These are phyloP conservation scores for Dipodomys stephensi DNA, from an alignment of 2,113 vertebrate genomes.

Conservation along the genomic window DNA sequence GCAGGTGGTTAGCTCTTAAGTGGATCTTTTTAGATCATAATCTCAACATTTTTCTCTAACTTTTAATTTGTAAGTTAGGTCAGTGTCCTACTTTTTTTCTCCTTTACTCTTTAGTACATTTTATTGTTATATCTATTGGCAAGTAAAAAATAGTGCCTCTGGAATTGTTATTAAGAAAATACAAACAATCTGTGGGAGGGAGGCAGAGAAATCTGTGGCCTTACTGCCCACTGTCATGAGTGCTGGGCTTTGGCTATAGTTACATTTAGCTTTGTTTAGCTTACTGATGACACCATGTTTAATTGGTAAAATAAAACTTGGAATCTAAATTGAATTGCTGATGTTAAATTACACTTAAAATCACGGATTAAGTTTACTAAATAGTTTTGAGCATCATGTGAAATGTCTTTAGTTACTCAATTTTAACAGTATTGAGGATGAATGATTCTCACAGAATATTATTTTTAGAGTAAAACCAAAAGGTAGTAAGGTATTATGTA, in stretches of 20 bases:
- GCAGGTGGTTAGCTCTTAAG: background rate
- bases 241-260: constrained; percentile 30
- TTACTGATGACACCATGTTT: constrained; percentile 19
- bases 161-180: constrained; percentile 54
- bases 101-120: constrained; percentile 20
- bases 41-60: constrained; percentile 12
- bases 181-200: background rate
- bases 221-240: background rate
- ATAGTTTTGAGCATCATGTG: background rate
- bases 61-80: constrained; percentile 40
- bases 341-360: constrained; percentile 3
- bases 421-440: background rate
- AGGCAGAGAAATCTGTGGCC: constrained; percentile 13
- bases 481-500: background rate
- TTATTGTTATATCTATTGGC: constrained; percentile 47
- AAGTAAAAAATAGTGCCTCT: constrained; percentile 42
- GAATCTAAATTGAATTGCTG: constrained; percentile 10
- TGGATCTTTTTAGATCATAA: constrained; percentile 8
- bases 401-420: background rate
- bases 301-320: constrained; percentile 48
- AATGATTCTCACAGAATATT: constrained; percentile 3
- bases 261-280: constrained; percentile 12
- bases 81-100: constrained; percentile 2
- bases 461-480: background rate
- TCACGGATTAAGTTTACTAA: constrained; percentile 1